Conservation (phyloP, 37 sponge, comb jelly and placozoan species). For the Lycopodina hypogea region DNA sequence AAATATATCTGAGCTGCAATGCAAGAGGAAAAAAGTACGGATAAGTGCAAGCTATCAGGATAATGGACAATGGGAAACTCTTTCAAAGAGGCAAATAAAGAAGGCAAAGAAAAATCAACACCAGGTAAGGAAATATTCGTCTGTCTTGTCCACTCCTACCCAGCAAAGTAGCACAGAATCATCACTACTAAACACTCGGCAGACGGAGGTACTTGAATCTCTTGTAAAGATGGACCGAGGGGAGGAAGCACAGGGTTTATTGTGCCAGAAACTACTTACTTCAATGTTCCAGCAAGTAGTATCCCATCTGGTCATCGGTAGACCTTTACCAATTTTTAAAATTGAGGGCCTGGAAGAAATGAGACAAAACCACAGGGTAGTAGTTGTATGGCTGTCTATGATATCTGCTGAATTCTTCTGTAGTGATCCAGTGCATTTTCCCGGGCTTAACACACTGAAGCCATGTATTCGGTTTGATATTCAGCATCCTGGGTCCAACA, state of each 20-base stretch:
- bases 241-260: too few species aligned
- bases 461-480: constrained; percentile 22
- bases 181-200: constrained; percentile 1
- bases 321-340: not conserved
- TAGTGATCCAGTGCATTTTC: constrained; percentile 5
- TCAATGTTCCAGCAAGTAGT: not conserved
- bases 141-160: not conserved
- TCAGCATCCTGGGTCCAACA: constrained; percentile 56
- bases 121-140: not conserved
- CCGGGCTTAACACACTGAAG: constrained; percentile 4
- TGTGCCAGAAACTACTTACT: constrained; percentile 2
- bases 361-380: not conserved
- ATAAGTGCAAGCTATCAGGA: not conserved
- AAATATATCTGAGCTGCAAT: not conserved
- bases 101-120: not conserved
- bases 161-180: not conserved
- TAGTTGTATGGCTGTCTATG: constrained; percentile 61
- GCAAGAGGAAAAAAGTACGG: not conserved
- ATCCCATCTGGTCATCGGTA: not conserved
- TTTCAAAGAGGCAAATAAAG: constrained; percentile 1
- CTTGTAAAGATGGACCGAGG: not conserved
- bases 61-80: constrained; percentile 4
- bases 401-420: constrained; percentile 42
- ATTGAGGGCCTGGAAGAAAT: not conserved
- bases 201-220: not conserved